Evolutionary conservation across 2,888 invertebrate genomes (phyloP), one percentile per base, ranked within the genome.

Genomic region (Encarsia formosa): DNA sequence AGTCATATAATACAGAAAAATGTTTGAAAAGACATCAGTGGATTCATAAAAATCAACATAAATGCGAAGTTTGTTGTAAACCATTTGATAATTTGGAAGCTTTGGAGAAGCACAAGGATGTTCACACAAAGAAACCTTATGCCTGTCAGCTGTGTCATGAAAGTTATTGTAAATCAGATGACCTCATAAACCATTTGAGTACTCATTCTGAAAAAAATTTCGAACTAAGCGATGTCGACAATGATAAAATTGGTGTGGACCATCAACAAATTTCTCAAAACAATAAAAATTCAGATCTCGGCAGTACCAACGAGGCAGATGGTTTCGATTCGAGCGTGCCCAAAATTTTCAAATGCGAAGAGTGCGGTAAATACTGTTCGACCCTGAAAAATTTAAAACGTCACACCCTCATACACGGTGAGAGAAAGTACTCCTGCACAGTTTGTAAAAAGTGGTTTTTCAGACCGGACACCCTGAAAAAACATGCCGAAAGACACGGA

Each of bases 361-460:
- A 64, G 39, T 74, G 73, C 48, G 63, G 66, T 40, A 70, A 73
- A 50, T 70, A 67, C 47, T 73, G 71, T 58, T 71, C 73, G 5
- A 68, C 73, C 1, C 26, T 70, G 31, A 73, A 71, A 44, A 73
- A 71, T 59, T 47, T 74, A 2, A 73, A 70, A 43, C 61, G 71
- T 20, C 73, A 73, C 34, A 52, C 67, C 6, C 61, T 73, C 2
- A 65, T 72, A n/a, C 73, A 74, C 24, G 73, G 73, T 0, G 73
- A 74, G n/a, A 71, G 70, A 42, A 74, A 73, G 47, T 74, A 72
- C 53, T 70, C 73, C 0, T 74, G 73, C 39, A 71, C 72, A 1
- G 73, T 74, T 1, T 73, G 73, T 51, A 69, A 74, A 54, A 73
- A 74, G 45, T 71, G 72, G 69, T 74, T 73, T 34, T 74, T 69